Base-by-base conservation (phyloP, 2,888 invertebrate genomes). In the Microplitis manilae region DNA sequence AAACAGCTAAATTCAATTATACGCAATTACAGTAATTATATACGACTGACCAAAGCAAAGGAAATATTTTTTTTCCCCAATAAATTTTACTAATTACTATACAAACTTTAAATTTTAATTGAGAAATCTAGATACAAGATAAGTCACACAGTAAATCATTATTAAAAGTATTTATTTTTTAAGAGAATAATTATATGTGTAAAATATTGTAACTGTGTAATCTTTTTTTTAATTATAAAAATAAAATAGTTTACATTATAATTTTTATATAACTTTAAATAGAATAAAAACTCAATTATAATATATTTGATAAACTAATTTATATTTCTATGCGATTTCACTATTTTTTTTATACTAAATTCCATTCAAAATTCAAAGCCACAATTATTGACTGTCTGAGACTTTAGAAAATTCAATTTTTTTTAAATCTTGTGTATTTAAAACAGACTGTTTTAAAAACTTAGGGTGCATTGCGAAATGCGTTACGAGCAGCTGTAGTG, bases 1-100 rank as follows among this genome's bases (percentile, higher is more conserved):
- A 97, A 91, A 95, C 96, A 79, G 95, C 95, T 1, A 95, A 96
- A 90, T 94, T 95, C 79, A 95, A 94, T 88, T 91, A 93, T 71
- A 90, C 87, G 83, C 87, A 9, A 40, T 41, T 69, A 9, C 15
- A 13, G 6, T 15, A 41, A 9, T 20, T 9, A 39, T 41, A 15
- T 41, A 15, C 13, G 6, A 8, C 15, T 15, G 50, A 73, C 65
- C 73, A 73, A 65, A 73, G 73, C 9, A 20, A 73, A 39, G 30
- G 9, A 30, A 39, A 17, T 50, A 73, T 73, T 73, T 65, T 65
- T 41, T 73, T 65, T 30, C 50, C 4, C 41, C 30, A 30, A 65
- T n/a, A 30, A 38, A 41, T 73, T 50, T 65, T 30, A n/a, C 13
- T 15, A 17, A 8, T 30, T 30, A 65, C 38, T 39, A 6, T n/a